Conservation (phyloP, 2,113 vertebrate species). For the Pedionomus torquatus region DNA sequence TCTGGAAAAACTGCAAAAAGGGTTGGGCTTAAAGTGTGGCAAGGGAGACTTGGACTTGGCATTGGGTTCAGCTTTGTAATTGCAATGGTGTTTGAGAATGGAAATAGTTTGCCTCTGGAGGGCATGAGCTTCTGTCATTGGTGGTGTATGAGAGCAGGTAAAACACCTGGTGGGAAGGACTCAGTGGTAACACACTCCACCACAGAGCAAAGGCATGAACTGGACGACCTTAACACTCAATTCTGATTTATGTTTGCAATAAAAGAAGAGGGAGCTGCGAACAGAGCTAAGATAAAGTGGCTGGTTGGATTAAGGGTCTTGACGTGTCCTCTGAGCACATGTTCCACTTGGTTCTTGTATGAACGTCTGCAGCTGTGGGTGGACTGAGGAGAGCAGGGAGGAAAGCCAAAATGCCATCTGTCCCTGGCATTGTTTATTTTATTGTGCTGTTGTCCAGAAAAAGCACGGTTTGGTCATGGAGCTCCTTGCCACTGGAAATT, state of each 20-base stretch:
- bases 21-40: not conserved
- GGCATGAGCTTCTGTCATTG: not conserved
- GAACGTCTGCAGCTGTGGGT: not conserved
- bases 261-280: not conserved
- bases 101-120: not conserved
- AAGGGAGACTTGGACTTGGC: not conserved
- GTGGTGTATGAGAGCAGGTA: not conserved
- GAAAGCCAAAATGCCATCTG: not conserved
- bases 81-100: not conserved
- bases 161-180: not conserved
- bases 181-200: not conserved
- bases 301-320: not conserved
- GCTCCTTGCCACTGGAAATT: not conserved
- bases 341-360: not conserved
- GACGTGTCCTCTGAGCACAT: accelerated
- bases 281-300: not conserved
- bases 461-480: accelerated
- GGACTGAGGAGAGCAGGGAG: not conserved
- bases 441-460: not conserved
- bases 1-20: not conserved
- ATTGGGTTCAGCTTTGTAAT: not conserved
- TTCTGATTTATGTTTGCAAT: not conserved
- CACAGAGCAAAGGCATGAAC: not conserved
- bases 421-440: not conserved
- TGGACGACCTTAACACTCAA: accelerated